phyloP scores from a whole-genome alignment of 2,113 vertebrate species.

The Laterallus jamaicensis region DNA sequence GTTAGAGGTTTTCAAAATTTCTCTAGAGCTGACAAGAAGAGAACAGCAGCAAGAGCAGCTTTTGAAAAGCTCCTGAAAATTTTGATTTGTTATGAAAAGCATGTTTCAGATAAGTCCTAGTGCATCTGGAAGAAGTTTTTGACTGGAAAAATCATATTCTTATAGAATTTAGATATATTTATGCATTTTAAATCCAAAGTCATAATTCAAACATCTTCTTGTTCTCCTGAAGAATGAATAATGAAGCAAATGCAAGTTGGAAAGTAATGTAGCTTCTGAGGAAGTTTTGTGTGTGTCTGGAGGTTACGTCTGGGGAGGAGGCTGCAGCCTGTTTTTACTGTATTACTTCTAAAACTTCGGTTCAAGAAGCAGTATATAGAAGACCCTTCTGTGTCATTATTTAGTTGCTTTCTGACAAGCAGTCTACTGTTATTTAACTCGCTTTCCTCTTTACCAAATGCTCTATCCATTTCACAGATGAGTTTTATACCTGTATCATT shows the following conservation, averaged over 20 bases:
- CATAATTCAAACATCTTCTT: neutral
- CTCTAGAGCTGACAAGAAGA: neutral
- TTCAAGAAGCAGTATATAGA: neutral
- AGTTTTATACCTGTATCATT: neutral
- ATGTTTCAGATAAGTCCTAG: neutral
- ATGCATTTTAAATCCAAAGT: neutral
- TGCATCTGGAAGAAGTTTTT: neutral
- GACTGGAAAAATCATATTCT: neutral
- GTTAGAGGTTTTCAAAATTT: slow-evolving; percentile 21
- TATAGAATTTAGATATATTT: neutral
- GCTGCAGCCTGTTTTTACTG: neutral
- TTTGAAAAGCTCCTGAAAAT: neutral
- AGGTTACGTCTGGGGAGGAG: neutral
- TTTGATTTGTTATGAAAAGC: neutral
- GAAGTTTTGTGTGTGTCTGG: neutral
- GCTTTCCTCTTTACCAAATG: neutral
- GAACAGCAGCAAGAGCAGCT: slow-evolving; percentile 10
- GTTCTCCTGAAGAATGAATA: neutral
- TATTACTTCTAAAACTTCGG: neutral
- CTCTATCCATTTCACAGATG: neutral
- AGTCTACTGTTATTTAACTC: neutral
- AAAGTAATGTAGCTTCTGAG: neutral
- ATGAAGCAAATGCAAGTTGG: neutral
- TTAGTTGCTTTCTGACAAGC: neutral
- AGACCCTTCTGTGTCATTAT: neutral